Evolutionary conservation across 2,797 vertebrate genomes (phyloP).

Genomic region (Myotis findleyi): DNA sequence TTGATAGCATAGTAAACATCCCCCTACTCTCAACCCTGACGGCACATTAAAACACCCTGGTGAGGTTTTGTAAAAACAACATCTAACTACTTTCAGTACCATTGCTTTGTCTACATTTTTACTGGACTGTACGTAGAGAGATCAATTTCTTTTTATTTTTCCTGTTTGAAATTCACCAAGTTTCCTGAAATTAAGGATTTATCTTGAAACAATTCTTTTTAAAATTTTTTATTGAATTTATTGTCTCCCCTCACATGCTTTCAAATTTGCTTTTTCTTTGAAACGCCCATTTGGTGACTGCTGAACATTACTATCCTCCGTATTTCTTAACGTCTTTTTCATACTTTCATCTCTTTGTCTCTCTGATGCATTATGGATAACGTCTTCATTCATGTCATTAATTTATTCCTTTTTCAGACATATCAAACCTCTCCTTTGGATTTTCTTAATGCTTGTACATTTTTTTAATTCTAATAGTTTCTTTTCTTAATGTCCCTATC

Average conservation of each 20-base stretch:
- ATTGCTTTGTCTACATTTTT: neutral
- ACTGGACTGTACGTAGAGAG: neutral
- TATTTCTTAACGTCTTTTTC: neutral
- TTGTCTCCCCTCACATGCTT: neutral
- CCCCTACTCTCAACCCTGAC: neutral
- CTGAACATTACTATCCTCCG: neutral
- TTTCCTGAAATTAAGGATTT: conserved; percentile 28
- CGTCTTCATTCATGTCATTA: neutral
- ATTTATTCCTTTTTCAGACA: neutral
- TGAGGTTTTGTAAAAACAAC: neutral
- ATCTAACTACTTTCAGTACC: neutral
- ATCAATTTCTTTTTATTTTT: neutral
- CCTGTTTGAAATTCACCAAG: neutral
- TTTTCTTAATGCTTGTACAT: neutral
- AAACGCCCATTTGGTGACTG: neutral
- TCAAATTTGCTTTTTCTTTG: neutral
- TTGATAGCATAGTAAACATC: neutral
- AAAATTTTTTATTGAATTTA: neutral
- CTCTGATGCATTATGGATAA: neutral
- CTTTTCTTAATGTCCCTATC: neutral
- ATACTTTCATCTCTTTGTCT: neutral
- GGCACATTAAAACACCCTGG: neutral
- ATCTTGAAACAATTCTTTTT: neutral
- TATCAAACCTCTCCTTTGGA: neutral
- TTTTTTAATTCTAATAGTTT: neutral